Evolutionary conservation across 2,797 vertebrate species (phyloP).

Genomic region (Argentina silus): DNA sequence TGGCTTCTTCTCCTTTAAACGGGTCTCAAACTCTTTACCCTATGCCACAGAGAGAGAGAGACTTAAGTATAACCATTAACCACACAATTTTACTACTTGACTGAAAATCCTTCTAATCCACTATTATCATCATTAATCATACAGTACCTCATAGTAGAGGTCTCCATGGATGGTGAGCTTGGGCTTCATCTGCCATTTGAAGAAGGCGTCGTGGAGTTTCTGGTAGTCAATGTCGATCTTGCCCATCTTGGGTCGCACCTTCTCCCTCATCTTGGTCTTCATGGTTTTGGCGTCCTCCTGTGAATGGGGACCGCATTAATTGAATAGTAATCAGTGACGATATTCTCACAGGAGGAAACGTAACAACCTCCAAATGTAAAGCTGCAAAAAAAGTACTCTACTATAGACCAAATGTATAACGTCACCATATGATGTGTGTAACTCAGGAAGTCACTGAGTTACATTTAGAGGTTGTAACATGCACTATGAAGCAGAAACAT

Average conservation of each 20-base stretch:
- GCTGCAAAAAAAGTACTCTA: too few species aligned
- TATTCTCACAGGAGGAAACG: too few species aligned
- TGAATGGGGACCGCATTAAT: neutral
- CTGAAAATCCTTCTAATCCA: too few species aligned
- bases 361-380: too few species aligned
- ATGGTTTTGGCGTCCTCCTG: slow-evolving; percentile 96
- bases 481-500: neutral
- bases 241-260: slow-evolving; percentile 94
- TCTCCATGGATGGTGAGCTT: slow-evolving; percentile 95
- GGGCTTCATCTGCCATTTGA: slow-evolving; percentile 97
- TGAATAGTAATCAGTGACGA: too few species aligned
- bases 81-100: too few species aligned
- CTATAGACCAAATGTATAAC: too few species aligned
- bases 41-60: slow-evolving; percentile 46
- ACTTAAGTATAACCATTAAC: neutral
- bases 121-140: too few species aligned
- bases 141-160: slow-evolving; percentile 89
- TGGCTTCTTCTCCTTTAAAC: slow-evolving; percentile 94
- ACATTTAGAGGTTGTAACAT: too few species aligned
- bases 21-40: slow-evolving; percentile 96
- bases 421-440: too few species aligned
- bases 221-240: slow-evolving; percentile 98
- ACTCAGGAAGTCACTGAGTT: too few species aligned
- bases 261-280: slow-evolving; percentile 97
- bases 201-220: slow-evolving; percentile 95